Evolutionary conservation across 2,797 vertebrate species (phyloP), one percentile per base, ranked within the genome.

Genomic region (Falco naumanni): DNA sequence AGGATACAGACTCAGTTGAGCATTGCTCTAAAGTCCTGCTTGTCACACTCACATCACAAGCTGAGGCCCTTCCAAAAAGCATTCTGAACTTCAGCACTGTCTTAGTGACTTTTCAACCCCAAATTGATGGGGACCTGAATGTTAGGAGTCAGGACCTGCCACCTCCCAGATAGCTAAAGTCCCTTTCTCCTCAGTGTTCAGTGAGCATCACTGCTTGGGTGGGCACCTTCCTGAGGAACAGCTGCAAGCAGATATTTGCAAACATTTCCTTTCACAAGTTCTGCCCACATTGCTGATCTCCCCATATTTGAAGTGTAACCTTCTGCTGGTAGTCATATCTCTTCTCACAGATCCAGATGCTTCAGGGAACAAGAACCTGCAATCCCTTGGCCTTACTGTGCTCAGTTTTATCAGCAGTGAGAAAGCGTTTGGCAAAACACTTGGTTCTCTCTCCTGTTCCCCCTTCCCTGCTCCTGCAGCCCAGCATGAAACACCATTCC

Each of bases 401-500:
- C 31, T 69, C 9, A 2, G 2, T 76, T 87, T 79, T 57, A 76
- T 56, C 48, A 88, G 8, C 60, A 80, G 14, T 11, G 20, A 88
- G 19, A 69, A 88, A 94, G 72, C 12, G 4, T 54, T 66, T 81
- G 34, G 33, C n/a, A 64, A 88, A 93, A 53, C 19, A 48, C 26
- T 56, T 54, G 17, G 17, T 68, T 90, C 57, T 78, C 43, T 31
- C 21, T 18, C 45, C 19, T 43, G 6, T 37, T 86, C 4, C 24
- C 11, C 20, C 8, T 72, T 74, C 53, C 24, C 48, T 63, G 34
- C 34, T 75, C 5, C 1, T 25, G 39, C 26, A 70, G 34, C 39
- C 33, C 56, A 77, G 34, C 0, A 0, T 43, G 47, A 80, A 82
- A 48, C 24, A 47, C 10, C 17, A 21, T 48, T 37, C 20, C 47